Percentiles rank a stretch among this genome's conserved stretches.
These are phyloP conservation scores for Pelvicachromis taeniatus DNA, from an alignment of 2,113 vertebrate species.

Conservation along the genomic window DNA sequence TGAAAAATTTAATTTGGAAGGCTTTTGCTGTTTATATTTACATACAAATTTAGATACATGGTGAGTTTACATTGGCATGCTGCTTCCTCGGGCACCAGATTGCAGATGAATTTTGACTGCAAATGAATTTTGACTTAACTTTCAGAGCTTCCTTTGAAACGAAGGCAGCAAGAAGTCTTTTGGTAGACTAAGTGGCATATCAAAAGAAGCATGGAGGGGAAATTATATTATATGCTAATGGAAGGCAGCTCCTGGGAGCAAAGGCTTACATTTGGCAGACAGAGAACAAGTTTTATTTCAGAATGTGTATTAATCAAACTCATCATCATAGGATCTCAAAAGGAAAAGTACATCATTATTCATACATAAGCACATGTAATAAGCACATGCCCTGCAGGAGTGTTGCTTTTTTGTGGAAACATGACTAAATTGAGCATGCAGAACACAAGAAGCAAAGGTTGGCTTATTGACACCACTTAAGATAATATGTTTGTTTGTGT, in stretches of 20 bases:
- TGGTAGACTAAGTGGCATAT: constrained; percentile 15
- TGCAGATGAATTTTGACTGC: not conserved
- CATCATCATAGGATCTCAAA: constrained; percentile 25
- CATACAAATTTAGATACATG: constrained; percentile 1
- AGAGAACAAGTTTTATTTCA: constrained; percentile 17
- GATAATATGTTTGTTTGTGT: constrained; percentile 46
- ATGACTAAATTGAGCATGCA: constrained; percentile 39
- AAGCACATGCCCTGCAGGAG: constrained; percentile 23
- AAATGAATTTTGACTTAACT: not conserved
- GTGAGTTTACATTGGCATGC: not conserved
- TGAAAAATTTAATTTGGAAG: too few relatives aligned
- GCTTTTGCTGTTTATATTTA: not conserved
- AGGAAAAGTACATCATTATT: constrained; percentile 16
- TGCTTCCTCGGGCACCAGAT: not conserved
- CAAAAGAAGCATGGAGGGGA: constrained; percentile 18
- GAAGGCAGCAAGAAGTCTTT: not conserved
- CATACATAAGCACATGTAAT: constrained; percentile 3
- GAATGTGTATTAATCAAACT: constrained; percentile 40
- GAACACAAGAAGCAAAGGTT: constrained; percentile 27
- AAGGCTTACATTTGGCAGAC: constrained; percentile 8
- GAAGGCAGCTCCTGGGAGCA: constrained; percentile 19
- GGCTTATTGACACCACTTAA: constrained; percentile 40
- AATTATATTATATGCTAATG: constrained; percentile 43
- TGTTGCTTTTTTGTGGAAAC: not conserved
- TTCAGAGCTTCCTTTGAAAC: constrained; percentile 4